These are phyloP conservation scores for Dynastes maya DNA, from an alignment of 2,888 invertebrate species.

Conservation along the genomic window DNA sequence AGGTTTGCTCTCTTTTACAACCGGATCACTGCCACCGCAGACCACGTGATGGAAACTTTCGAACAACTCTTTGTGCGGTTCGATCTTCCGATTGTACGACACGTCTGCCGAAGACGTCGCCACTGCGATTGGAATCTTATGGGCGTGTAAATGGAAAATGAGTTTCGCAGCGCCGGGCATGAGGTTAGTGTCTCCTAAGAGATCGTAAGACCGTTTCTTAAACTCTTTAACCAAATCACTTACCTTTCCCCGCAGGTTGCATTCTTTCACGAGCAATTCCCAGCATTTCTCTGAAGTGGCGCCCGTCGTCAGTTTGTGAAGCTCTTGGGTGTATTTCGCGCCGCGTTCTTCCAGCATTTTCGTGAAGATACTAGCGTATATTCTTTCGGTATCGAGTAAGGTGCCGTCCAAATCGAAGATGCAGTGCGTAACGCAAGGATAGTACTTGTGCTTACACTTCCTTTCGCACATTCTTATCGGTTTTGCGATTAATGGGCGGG, in stretches of 20 bases:
- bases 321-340: constrained; percentile 1
- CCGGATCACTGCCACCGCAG: constrained; percentile 86
- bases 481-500: neutral
- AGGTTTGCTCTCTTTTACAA: constrained; percentile 90
- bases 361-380: constrained; percentile 3
- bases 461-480: constrained; percentile 10
- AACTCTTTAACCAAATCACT: constrained; percentile 1
- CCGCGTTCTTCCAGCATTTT: constrained; percentile 30
- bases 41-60: constrained; percentile 83
- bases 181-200: constrained; percentile 49
- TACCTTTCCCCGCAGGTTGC: neutral
- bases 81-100: constrained; percentile 74
- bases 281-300: constrained; percentile 11
- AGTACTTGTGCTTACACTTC: neutral
- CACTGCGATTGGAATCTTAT: constrained; percentile 86
- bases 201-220: constrained; percentile 3
- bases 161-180: constrained; percentile 69
- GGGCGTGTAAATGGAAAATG: constrained; percentile 81
- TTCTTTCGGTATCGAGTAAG: constrained; percentile 38
- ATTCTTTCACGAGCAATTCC: constrained; percentile 33
- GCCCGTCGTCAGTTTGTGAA: constrained; percentile 27
- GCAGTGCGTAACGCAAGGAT: constrained; percentile 36
- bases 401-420: constrained; percentile 51
- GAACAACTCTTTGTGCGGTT: constrained; percentile 64
- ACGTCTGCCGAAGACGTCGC: constrained; percentile 86